Evolutionary conservation across 2,888 invertebrate species (phyloP).

Genomic region (Auanema sp.): DNA sequence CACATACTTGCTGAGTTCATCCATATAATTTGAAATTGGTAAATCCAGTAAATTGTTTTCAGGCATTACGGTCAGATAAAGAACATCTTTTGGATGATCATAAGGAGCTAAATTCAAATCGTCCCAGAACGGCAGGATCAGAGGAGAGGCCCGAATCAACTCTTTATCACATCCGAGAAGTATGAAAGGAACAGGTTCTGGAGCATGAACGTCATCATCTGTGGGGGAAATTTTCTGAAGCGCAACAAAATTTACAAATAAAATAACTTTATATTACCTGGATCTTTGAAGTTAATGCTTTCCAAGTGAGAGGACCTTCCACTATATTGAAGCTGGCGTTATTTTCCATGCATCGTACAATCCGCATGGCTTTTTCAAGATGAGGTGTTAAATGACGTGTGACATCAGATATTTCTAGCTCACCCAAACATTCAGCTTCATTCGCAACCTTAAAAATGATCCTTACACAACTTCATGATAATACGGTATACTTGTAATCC

Average conservation of each 20-base stretch:
- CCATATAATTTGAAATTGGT: slow-evolving; percentile 69
- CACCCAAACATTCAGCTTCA: slow-evolving; percentile 26
- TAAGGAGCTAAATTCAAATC: slow-evolving; percentile 94
- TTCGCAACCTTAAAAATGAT: slow-evolving; percentile 41
- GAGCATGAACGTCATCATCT: slow-evolving; percentile 54
- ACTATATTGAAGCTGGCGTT: slow-evolving; percentile 68
- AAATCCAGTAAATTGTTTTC: slow-evolving; percentile 82
- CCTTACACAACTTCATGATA: slow-evolving; percentile 6
- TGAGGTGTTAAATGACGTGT: slow-evolving; percentile 25
- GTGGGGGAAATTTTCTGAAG: slow-evolving; percentile 20
- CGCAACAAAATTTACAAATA: too few relatives aligned
- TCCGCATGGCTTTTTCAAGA: slow-evolving; percentile 36
- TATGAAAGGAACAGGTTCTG: slow-evolving; percentile 68
- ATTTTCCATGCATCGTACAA: slow-evolving; percentile 4
- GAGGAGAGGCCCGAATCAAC: slow-evolving; percentile 30
- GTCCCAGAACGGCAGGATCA: slow-evolving; percentile 70
- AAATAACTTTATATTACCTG: slow-evolving; percentile 18
- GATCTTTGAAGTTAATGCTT: slow-evolving; percentile 82
- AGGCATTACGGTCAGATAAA: slow-evolving; percentile 90
- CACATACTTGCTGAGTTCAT: slow-evolving; percentile 38
- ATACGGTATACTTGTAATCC: slow-evolving; percentile 45
- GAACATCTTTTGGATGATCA: slow-evolving; percentile 89
- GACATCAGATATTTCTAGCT: slow-evolving; percentile 33
- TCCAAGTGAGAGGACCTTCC: slow-evolving; percentile 95
- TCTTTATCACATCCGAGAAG: slow-evolving; percentile 38